These are phyloP conservation scores for Dryadula phaetusa DNA, from an alignment of 2,888 invertebrate species.

Conservation along the genomic window DNA sequence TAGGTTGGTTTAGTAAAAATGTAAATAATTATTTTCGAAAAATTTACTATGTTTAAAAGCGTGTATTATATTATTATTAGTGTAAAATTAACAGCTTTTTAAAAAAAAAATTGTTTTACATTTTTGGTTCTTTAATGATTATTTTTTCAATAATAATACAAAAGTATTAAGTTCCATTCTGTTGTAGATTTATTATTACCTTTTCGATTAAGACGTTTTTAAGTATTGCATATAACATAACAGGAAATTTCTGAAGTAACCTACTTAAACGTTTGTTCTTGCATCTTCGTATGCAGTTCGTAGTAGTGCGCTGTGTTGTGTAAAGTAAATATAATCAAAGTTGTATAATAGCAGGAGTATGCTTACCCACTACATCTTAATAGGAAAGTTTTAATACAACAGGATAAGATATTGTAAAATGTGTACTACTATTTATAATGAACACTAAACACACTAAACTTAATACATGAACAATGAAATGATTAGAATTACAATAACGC, in stretches of 20 bases:
- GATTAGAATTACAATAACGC: too few species aligned
- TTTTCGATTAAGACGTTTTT: neutral
- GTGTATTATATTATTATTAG: too few species aligned
- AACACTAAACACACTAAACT: too few species aligned
- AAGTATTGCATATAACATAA: neutral
- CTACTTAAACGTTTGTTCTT: slow-evolving; percentile 1
- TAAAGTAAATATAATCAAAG: slow-evolving; percentile 22
- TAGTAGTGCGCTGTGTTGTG: neutral
- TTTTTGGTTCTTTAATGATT: too few species aligned
- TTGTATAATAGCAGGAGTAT: slow-evolving; percentile 12
- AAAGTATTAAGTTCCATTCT: too few species aligned
- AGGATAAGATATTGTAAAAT: neutral
- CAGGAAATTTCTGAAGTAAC: neutral
- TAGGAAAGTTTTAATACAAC: neutral
- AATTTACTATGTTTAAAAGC: too few species aligned
- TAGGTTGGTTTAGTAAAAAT: too few species aligned
- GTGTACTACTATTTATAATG: neutral
- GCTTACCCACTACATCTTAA: neutral
- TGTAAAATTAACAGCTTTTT: too few species aligned
- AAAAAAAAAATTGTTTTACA: too few species aligned
- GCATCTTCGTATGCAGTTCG: slow-evolving; percentile 7
- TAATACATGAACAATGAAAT: too few species aligned
- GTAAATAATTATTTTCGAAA: too few species aligned
- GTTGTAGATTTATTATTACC: neutral
- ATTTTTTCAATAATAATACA: too few species aligned